A percentile compares a stretch with the other conserved stretches of the same genome.
These are phyloP conservation scores for Eugnorisma glareosa DNA, from an alignment of 2,888 invertebrate species.

Conservation along the genomic window DNA sequence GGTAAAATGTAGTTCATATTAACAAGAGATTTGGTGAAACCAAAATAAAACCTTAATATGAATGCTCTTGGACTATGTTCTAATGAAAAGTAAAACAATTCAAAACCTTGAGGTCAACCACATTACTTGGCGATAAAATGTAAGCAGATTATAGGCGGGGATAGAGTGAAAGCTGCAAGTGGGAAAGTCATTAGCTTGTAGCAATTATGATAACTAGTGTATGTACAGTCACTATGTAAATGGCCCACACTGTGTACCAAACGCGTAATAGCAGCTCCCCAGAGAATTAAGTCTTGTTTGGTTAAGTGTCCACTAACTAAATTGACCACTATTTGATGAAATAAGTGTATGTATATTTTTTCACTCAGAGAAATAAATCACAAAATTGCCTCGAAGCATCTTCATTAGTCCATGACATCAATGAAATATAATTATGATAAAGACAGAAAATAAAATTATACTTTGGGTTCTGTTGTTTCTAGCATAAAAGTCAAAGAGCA, in stretches of 20 bases:
- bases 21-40: not conserved
- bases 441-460: not conserved
- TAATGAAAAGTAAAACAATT: conserved; percentile 14
- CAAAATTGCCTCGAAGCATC: not conserved
- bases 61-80: not conserved
- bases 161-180: conserved; percentile 56
- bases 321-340: conserved; percentile 9
- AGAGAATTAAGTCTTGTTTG: conserved; percentile 29
- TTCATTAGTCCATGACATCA: not conserved
- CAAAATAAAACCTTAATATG: not conserved
- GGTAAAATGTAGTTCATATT: not conserved
- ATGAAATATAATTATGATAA: not conserved
- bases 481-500: not conserved
- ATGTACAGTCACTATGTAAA: conserved; percentile 33
- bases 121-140: conserved; percentile 31
- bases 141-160: conserved; percentile 35
- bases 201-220: conserved; percentile 61
- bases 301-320: conserved; percentile 41
- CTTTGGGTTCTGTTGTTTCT: not conserved
- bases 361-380: not conserved
- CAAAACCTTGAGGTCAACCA: conserved; percentile 21
- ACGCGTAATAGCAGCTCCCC: conserved; percentile 24
- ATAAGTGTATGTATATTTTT: not conserved
- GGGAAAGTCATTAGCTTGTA: conserved; percentile 55
- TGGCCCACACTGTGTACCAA: conserved; percentile 21